phyloP scores from a whole-genome alignment of 2,888 invertebrate species.

The Tipula helvola region DNA sequence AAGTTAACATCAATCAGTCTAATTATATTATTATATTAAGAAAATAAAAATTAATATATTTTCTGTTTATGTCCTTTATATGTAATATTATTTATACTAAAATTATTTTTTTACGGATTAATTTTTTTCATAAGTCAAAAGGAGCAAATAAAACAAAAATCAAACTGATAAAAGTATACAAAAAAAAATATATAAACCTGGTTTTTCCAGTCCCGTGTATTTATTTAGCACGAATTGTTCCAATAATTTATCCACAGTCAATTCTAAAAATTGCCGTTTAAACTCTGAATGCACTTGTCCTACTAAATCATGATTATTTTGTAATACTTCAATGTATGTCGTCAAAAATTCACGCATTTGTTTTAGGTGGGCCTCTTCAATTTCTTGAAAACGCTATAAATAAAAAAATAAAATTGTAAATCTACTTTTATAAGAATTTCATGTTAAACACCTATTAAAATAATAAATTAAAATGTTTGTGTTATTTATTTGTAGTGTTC shows the following conservation, averaged over 20 bases:
- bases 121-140: neutral
- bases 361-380: slow-evolving; percentile 82
- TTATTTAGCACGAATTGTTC: slow-evolving; percentile 87
- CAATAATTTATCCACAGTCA: slow-evolving; percentile 85
- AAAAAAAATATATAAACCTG: slow-evolving; percentile 50
- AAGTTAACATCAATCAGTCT: neutral
- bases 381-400: slow-evolving; percentile 75
- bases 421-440: too few species aligned
- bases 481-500: too few species aligned
- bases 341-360: slow-evolving; percentile 94
- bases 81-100: neutral
- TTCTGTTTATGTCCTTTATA: neutral
- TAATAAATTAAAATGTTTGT: neutral
- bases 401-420: too few species aligned
- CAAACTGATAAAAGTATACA: neutral
- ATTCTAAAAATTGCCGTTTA: slow-evolving; percentile 76
- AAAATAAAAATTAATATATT: neutral
- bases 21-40: neutral
- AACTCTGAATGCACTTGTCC: slow-evolving; percentile 92
- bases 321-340: slow-evolving; percentile 73
- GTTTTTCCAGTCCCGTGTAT: slow-evolving; percentile 86
- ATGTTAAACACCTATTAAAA: too few species aligned
- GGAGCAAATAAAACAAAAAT: neutral
- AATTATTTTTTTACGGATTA: neutral
- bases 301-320: slow-evolving; percentile 80